phyloP scores from a whole-genome alignment of 2,888 invertebrate genomes.

The Drosophila recens region DNA sequence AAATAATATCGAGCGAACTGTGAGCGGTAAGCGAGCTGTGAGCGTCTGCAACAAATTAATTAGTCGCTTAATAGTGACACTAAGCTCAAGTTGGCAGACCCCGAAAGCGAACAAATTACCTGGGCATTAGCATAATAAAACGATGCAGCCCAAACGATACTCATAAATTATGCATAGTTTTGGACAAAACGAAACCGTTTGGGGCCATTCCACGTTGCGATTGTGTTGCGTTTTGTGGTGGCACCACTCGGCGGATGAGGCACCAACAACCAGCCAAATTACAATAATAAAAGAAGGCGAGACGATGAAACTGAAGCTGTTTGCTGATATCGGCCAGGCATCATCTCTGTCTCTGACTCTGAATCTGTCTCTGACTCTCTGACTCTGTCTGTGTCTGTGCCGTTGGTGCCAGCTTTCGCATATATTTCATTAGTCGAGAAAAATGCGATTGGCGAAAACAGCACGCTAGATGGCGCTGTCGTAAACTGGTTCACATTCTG shows the following conservation, averaged over 20 bases:
- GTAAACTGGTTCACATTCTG: slow-evolving; percentile 71
- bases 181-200: slow-evolving; percentile 70
- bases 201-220: slow-evolving; percentile 29
- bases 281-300: slow-evolving; percentile 69
- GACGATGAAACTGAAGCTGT: slow-evolving; percentile 57
- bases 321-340: slow-evolving; percentile 61
- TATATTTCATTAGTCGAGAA: slow-evolving; percentile 78
- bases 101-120: slow-evolving; percentile 74
- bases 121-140: slow-evolving; percentile 75
- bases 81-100: slow-evolving; percentile 67
- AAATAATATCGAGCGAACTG: slow-evolving; percentile 39
- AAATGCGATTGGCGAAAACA: slow-evolving; percentile 61
- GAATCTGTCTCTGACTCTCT: slow-evolving; percentile 3
- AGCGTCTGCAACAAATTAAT: slow-evolving; percentile 76
- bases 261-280: slow-evolving; percentile 42
- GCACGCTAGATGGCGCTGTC: slow-evolving; percentile 65
- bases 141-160: slow-evolving; percentile 73
- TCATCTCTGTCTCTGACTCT: slow-evolving; percentile 24
- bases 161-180: slow-evolving; percentile 79
- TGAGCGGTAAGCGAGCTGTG: slow-evolving; percentile 16
- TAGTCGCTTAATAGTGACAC: slow-evolving; percentile 80
- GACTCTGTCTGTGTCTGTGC: no score
- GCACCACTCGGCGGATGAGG: slow-evolving; percentile 1
- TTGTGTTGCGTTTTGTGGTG: slow-evolving; percentile 7
- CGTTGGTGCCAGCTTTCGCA: slow-evolving; percentile 62